Conservation (phyloP, 1,140 invertebrate species). For the Drosophila kikkawai region DNA sequence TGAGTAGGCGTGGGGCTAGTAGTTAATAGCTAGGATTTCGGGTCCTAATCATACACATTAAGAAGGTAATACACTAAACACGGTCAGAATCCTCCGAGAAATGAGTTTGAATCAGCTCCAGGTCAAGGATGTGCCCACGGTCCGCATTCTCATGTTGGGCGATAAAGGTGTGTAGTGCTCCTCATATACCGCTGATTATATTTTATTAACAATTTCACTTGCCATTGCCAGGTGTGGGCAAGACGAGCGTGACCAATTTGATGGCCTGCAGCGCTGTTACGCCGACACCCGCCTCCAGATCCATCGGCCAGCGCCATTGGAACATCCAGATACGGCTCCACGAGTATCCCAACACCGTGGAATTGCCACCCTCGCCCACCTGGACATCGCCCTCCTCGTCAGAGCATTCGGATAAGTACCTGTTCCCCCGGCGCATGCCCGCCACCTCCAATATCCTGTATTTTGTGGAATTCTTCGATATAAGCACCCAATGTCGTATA, state of each 20-base stretch:
- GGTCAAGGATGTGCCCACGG: slow-evolving; percentile 39
- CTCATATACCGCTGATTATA: not conserved
- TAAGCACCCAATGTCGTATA: slow-evolving; percentile 40
- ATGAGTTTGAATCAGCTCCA: slow-evolving; percentile 6
- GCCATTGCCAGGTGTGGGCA: slow-evolving; percentile 54
- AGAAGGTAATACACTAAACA: slow-evolving; percentile 1
- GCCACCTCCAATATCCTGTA: slow-evolving; percentile 38
- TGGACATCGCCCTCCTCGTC: slow-evolving; percentile 55
- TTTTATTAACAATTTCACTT: not conserved
- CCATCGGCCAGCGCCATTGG: slow-evolving; percentile 39
- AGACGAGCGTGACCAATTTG: slow-evolving; percentile 59
- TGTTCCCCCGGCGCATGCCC: not conserved
- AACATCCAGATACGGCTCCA: slow-evolving; percentile 61
- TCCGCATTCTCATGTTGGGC: slow-evolving; percentile 57
- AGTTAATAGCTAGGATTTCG: not conserved
- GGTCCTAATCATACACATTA: not conserved
- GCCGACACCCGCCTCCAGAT: slow-evolving; percentile 41
- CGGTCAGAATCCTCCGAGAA: not conserved
- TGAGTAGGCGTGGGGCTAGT: slow-evolving; percentile 6
- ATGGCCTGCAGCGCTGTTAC: slow-evolving; percentile 52
- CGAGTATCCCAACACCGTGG: slow-evolving; percentile 30
- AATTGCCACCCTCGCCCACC: slow-evolving; percentile 44
- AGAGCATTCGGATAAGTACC: not conserved
- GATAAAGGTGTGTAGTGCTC: slow-evolving; percentile 37
- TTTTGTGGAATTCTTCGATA: slow-evolving; percentile 66